phyloP scores from a whole-genome alignment of 2,113 vertebrate genomes.

The Eclectus roratus region DNA sequence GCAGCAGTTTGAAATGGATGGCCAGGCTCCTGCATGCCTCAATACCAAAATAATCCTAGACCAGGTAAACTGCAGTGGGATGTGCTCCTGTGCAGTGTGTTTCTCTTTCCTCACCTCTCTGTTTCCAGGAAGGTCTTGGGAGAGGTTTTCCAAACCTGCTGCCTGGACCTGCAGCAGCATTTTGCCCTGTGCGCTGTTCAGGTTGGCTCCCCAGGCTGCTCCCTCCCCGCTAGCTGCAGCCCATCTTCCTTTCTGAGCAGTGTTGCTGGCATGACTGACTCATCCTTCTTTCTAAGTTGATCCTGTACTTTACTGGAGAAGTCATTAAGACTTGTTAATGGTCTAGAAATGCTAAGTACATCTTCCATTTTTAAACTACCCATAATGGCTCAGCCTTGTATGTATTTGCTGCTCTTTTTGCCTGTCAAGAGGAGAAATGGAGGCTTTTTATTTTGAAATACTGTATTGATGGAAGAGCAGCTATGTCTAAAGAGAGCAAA shows the following conservation, averaged over 20 bases:
- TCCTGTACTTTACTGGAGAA: neutral
- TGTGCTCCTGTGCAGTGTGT: neutral
- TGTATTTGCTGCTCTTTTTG: neutral
- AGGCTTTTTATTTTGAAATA: neutral
- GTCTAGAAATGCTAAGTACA: neutral
- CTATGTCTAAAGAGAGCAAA: neutral
- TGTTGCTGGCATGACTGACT: neutral
- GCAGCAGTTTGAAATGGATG: neutral
- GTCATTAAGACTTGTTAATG: slow-evolving; percentile 17
- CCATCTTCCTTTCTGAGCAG: neutral
- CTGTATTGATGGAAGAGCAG: neutral
- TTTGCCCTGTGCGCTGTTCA: neutral
- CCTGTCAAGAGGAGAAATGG: neutral
- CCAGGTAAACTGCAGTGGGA: neutral
- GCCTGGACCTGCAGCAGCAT: neutral
- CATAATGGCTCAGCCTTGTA: neutral
- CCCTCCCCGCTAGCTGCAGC: neutral
- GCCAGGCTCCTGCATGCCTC: neutral
- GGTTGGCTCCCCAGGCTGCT: neutral
- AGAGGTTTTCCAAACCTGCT: neutral
- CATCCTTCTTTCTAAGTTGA: neutral
- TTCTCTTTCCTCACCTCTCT: neutral
- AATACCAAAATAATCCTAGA: neutral
- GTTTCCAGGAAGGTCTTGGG: rapidly evolving
- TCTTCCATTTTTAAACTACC: slow-evolving; percentile 13